Conservation (phyloP, 2,113 vertebrate species). For the Istiophorus platypterus region DNA sequence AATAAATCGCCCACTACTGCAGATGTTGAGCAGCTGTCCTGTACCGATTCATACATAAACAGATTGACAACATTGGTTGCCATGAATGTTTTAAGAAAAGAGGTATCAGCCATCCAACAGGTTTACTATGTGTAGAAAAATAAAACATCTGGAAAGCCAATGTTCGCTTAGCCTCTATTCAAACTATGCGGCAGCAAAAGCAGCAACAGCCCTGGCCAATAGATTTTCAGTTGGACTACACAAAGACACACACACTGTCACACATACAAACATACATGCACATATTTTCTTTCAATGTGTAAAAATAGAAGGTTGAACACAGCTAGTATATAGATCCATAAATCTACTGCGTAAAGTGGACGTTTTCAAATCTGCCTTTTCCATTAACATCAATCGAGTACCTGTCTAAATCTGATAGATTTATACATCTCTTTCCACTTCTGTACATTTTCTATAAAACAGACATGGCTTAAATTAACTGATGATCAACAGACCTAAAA, state of each 20-base stretch:
- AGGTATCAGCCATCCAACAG: slow-evolving; percentile 49
- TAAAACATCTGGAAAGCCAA: slow-evolving; percentile 78
- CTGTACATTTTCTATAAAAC: slow-evolving; percentile 83
- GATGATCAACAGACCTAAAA: slow-evolving; percentile 77
- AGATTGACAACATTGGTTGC: slow-evolving; percentile 58
- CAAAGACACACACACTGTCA: slow-evolving; percentile 68
- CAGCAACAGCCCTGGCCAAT: slow-evolving; percentile 48
- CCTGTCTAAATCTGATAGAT: slow-evolving; percentile 72
- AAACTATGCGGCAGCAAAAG: slow-evolving; percentile 74
- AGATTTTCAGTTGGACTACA: slow-evolving; percentile 68
- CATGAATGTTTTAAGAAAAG: slow-evolving; percentile 63
- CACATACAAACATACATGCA: slow-evolving; percentile 74
- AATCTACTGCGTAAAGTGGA: slow-evolving; percentile 78
- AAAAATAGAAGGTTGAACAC: slow-evolving; percentile 81
- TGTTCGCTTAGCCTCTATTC: slow-evolving; percentile 58
- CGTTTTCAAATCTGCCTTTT: slow-evolving; percentile 74
- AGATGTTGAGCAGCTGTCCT: slow-evolving; percentile 45
- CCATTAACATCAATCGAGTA: slow-evolving; percentile 74
- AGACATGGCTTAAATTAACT: slow-evolving; percentile 82
- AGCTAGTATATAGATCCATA: slow-evolving; percentile 67
- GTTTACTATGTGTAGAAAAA: slow-evolving; percentile 76
- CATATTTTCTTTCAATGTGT: slow-evolving; percentile 73
- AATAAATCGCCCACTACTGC: slow-evolving; percentile 49
- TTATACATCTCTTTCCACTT: slow-evolving; percentile 73
- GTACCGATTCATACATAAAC: slow-evolving; percentile 34